Base-by-base conservation (phyloP, 2,888 invertebrate species). In the Dinocampus coccinellae region DNA sequence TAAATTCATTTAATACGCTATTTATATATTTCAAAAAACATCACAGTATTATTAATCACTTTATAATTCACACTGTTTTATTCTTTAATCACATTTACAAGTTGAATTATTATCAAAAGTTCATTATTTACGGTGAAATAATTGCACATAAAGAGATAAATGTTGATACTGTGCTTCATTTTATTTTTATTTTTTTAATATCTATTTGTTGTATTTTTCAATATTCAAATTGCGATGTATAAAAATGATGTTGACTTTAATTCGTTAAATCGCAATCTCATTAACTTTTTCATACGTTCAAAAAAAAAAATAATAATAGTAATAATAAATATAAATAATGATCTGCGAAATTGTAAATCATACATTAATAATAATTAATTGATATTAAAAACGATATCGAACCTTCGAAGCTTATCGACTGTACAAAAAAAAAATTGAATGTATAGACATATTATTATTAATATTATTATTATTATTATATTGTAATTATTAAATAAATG, bases 391-490 rank as follows among this genome's bases (percentile, higher is more conserved):
- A 75, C 74, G 77, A 76, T 80, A 73, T 81, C 76, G 72, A 78
- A 80, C 76, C 82, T 81, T 80, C 74, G 83, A 84, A 84, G 81
- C 82, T 82, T 84, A 83, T 79, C 77, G 70, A 82, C 79, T 84
- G 85, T 84, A 84, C 83, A 84, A 84, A 84, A 81, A n/a, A n/a
- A 83, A 84, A 77, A 77, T 82, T 83, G 82, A 81, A 82, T 82
- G 80, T 83, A 81, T 84, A 84, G 79, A 62, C 75, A 77, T 77
- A 80, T 76, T 70, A 77, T 77, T 75, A 80, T 77, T 76, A 81
- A 75, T 79, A 78, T 80, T 79, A 82, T 81, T 78, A 78, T 78
- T 77, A 75, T 74, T 70, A 77, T 75, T 80, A 80, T 76, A 20
- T 1, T 81, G 78, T 81, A 78, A 79, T 77, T 77, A 77, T 77